A percentile compares a stretch with the other conserved stretches of the same genome.
phyloP scores from a whole-genome alignment of 2,888 invertebrate species.

The Luperina testacea region DNA sequence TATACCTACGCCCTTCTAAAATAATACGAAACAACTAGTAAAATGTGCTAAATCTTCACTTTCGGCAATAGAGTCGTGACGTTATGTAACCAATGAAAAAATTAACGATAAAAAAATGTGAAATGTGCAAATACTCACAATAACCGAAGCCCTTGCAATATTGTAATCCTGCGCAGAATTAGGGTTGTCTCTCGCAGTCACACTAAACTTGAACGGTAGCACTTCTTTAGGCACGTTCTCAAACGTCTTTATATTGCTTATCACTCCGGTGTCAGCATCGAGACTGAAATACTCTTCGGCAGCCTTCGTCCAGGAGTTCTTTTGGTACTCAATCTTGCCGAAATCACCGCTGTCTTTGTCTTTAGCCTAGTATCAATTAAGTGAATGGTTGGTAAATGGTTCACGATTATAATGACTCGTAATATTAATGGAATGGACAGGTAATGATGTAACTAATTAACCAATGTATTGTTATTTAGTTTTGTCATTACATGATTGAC shows the following conservation, averaged over 20 bases:
- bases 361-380: constrained; percentile 91
- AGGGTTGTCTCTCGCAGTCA: constrained; percentile 94
- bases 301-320: constrained; percentile 86
- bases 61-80: no score
- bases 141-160: constrained; percentile 91
- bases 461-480: background rate
- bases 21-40: no score
- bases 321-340: constrained; percentile 94
- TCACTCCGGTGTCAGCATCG: constrained; percentile 93
- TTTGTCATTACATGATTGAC: constrained; percentile 1
- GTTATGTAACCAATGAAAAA: no score
- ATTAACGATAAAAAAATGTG: background rate
- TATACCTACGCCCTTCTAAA: no score
- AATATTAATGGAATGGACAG: background rate
- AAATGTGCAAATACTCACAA: constrained; percentile 86
- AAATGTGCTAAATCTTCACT: no score
- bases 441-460: constrained; percentile 31
- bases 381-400: background rate
- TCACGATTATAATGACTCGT: background rate
- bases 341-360: constrained; percentile 96
- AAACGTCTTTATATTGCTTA: constrained; percentile 93
- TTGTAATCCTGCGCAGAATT: constrained; percentile 91
- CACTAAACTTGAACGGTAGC: constrained; percentile 93
- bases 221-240: constrained; percentile 91
- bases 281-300: constrained; percentile 93